Conservation (phyloP, 2,113 vertebrate species). For the Turnix velox region DNA sequence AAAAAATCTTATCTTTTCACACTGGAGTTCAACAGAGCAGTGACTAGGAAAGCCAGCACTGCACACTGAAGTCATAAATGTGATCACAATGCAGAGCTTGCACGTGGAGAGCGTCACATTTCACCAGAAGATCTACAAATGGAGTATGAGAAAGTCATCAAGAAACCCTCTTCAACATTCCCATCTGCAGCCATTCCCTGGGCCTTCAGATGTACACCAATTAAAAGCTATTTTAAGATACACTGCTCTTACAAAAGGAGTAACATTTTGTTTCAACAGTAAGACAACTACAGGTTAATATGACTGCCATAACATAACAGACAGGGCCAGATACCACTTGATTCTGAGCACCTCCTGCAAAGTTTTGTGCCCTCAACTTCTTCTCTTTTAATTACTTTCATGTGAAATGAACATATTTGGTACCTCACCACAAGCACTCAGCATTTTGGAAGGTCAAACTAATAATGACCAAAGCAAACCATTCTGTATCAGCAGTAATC, state of each 20-base stretch:
- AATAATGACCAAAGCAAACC: slow-evolving; percentile 37
- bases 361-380: slow-evolving; percentile 8
- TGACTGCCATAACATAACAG: slow-evolving; percentile 16
- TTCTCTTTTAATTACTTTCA: background rate
- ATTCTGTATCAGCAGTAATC: background rate
- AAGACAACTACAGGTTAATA: slow-evolving; percentile 49
- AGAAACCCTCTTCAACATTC: background rate
- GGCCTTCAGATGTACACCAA: slow-evolving; percentile 41
- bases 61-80: slow-evolving; percentile 18
- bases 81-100: background rate
- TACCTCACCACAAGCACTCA: slow-evolving; percentile 6
- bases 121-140: background rate
- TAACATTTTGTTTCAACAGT: slow-evolving; percentile 31
- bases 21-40: background rate
- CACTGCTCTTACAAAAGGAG: slow-evolving; percentile 25
- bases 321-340: background rate
- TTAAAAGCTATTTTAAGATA: slow-evolving; percentile 33
- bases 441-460: background rate
- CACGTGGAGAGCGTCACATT: background rate
- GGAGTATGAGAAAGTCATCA: background rate
- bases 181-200: background rate
- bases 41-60: background rate
- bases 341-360: background rate
- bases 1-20: slow-evolving; percentile 27
- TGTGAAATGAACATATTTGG: background rate